Conservation (phyloP, 2,797 vertebrate genomes). For the Pachyuromys duprasi region DNA sequence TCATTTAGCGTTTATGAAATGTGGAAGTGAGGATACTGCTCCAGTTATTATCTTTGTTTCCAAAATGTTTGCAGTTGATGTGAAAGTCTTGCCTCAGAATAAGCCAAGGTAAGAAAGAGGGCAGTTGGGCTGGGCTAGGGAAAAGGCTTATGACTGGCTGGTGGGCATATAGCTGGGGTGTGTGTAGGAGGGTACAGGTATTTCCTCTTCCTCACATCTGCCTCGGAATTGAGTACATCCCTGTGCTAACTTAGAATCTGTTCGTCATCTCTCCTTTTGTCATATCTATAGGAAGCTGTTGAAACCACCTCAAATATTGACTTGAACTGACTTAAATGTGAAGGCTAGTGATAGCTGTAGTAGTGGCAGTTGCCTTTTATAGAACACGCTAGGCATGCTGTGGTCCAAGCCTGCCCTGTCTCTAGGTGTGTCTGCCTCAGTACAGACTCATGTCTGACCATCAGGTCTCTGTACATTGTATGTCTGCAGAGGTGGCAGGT, state of each 20-base stretch:
- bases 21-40: constrained; percentile 90
- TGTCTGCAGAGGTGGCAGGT: too few relatives aligned
- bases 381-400: neutral
- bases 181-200: neutral
- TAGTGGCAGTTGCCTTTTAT: neutral
- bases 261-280: too few relatives aligned
- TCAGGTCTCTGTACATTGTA: neutral
- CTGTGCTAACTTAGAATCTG: too few relatives aligned
- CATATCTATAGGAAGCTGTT: neutral
- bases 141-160: neutral
- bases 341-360: neutral
- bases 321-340: neutral
- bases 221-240: neutral
- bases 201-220: neutral
- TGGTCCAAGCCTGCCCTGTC: neutral
- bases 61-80: constrained; percentile 97
- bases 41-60: constrained; percentile 97
- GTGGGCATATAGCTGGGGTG: rapidly evolving
- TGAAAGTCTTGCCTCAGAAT: constrained; percentile 93
- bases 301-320: neutral
- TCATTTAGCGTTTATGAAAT: constrained; percentile 93
- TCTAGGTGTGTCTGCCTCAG: neutral
- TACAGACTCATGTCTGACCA: neutral
- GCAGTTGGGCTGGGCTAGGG: neutral
- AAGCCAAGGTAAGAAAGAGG: constrained; percentile 92